These are phyloP conservation scores for Zaprionus ornatus DNA, from an alignment of 1,140 invertebrate genomes.

Conservation along the genomic window DNA sequence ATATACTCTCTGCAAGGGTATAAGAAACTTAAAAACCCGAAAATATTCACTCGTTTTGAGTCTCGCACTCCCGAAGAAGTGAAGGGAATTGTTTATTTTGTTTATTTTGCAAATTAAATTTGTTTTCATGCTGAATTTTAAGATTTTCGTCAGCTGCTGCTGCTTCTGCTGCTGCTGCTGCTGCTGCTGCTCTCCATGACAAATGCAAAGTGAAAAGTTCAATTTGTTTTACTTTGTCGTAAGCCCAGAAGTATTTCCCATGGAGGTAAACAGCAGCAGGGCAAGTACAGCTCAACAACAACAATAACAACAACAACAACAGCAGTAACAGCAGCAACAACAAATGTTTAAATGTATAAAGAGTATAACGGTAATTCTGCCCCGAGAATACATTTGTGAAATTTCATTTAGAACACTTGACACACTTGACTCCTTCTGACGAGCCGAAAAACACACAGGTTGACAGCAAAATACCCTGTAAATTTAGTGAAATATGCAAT, in stretches of 20 bases:
- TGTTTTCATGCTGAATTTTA: slow-evolving; percentile 35
- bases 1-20: too few species aligned
- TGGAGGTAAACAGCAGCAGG: slow-evolving; percentile 33
- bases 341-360: slow-evolving; percentile 17
- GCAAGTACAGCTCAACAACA: slow-evolving; percentile 3
- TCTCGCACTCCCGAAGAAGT: not conserved
- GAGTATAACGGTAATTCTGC: not conserved
- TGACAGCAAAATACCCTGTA: not conserved
- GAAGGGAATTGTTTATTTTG: slow-evolving; percentile 20
- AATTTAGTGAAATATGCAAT: not conserved
- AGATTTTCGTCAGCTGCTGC: slow-evolving; percentile 42
- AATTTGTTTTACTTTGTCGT: slow-evolving; percentile 51
- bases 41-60: slow-evolving; percentile 21
- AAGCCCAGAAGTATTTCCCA: slow-evolving; percentile 17
- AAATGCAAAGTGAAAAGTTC: slow-evolving; percentile 52
- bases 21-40: not conserved
- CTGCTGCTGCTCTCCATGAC: slow-evolving; percentile 5
- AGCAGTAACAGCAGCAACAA: slow-evolving; percentile 7
- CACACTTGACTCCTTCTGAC: slow-evolving; percentile 21
- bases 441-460: not conserved
- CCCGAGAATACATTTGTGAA: slow-evolving; percentile 32
- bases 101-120: slow-evolving; percentile 43
- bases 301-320: slow-evolving; percentile 5
- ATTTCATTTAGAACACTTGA: slow-evolving; percentile 42
- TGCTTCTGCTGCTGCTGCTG: too few species aligned